A percentile compares a stretch with the other conserved stretches of the same genome.
Evolutionary conservation across 2,797 vertebrate genomes (phyloP).

Genomic region (Takifugu ocellatus): DNA sequence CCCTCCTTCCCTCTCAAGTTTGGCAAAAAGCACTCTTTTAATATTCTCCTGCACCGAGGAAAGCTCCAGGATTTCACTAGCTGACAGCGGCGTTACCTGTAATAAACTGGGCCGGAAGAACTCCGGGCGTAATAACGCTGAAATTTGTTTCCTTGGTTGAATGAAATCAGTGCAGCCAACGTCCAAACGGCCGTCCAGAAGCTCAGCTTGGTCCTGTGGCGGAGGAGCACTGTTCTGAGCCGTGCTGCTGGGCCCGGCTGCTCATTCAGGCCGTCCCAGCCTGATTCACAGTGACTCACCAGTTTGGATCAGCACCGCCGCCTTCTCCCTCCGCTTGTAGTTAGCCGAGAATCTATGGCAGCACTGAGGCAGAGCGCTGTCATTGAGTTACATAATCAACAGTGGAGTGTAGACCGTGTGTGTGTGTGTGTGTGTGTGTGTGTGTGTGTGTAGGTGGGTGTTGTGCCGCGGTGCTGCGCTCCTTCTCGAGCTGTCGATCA

Average conservation of each 20-base stretch:
- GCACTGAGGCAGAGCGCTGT: conserved; percentile 67
- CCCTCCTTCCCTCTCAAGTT: conserved; percentile 57
- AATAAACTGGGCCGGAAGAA: conserved; percentile 54
- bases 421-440: conserved; percentile 29
- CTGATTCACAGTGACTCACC: conserved; percentile 70
- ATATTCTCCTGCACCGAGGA: conserved; percentile 61
- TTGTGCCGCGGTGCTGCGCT: conserved; percentile 40
- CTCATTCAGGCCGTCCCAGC: conserved; percentile 39
- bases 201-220: conserved; percentile 55
- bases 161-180: conserved; percentile 60
- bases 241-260: conserved; percentile 52
- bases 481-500: conserved; percentile 64
- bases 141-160: conserved; percentile 30
- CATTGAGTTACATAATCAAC: conserved; percentile 75
- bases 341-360: conserved; percentile 70
- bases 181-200: conserved; percentile 53
- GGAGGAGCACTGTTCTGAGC: conserved; percentile 45
- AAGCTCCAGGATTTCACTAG: conserved; percentile 19
- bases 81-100: conserved; percentile 28
- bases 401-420: conserved; percentile 42
- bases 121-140: conserved; percentile 54
- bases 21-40: conserved; percentile 64
- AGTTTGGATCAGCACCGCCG: conserved; percentile 57
- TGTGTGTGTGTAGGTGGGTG: conserved; percentile 27
- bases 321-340: conserved; percentile 67